Percentiles rank a stretch among this genome's conserved stretches.
phyloP scores from a whole-genome alignment of 2,113 vertebrate species.

The Tetraodon nigroviridis region DNA sequence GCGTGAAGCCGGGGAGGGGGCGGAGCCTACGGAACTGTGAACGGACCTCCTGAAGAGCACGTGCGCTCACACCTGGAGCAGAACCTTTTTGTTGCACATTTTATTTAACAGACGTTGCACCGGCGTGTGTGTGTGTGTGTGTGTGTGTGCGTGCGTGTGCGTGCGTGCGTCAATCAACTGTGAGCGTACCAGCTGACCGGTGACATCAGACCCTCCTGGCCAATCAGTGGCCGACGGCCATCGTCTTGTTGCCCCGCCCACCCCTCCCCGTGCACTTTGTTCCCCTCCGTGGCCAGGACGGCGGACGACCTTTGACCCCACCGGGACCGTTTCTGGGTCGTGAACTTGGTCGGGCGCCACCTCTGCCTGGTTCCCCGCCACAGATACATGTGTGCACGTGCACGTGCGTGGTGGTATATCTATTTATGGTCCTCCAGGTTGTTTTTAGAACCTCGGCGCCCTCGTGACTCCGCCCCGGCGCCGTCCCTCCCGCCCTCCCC shows the following conservation, averaged over 20 bases:
- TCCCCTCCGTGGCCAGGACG: conserved; percentile 3
- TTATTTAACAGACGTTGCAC: conserved; percentile 56
- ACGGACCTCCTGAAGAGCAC: conserved; percentile 26
- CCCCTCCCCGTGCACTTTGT: conserved; percentile 32
- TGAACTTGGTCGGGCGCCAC: conserved; percentile 47
- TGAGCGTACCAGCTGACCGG: conserved; percentile 25
- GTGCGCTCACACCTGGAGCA: conserved; percentile 18
- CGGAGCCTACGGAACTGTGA: conserved; percentile 59
- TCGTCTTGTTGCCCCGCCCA: conserved; percentile 18
- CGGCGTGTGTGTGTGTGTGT: conserved; percentile 1
- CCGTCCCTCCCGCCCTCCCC: conserved; percentile 40
- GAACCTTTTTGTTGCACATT: conserved; percentile 62
- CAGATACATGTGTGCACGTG: conserved; percentile 65
- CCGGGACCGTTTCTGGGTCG: conserved; percentile 56
- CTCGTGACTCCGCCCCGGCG: conserved; percentile 60
- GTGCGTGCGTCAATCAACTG: neutral
- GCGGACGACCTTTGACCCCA: conserved; percentile 1
- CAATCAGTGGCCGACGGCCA: neutral
- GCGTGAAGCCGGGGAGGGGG: conserved; percentile 36
- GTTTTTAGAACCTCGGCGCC: conserved; percentile 58
- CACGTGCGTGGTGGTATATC: conserved; percentile 40
- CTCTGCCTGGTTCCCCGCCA: conserved; percentile 70
- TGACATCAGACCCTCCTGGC: neutral
- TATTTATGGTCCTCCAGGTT: conserved; percentile 73
- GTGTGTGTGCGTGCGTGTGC: neutral